A percentile compares a stretch with the other conserved stretches of the same genome.
phyloP scores from a whole-genome alignment of 2,797 vertebrate species.

The Centropyge bicolor region DNA sequence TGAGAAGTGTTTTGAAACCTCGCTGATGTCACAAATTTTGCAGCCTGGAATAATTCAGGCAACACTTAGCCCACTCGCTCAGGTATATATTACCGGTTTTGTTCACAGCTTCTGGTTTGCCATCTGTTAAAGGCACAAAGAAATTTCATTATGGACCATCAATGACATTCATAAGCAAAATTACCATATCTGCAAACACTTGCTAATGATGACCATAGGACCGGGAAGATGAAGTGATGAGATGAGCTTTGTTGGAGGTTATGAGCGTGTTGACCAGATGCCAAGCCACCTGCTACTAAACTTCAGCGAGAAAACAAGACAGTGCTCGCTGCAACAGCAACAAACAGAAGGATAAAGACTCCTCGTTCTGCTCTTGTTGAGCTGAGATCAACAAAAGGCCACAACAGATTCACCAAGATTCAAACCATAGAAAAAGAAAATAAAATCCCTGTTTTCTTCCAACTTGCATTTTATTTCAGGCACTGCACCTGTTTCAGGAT shows the following conservation, averaged over 20 bases:
- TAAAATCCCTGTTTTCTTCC: background rate
- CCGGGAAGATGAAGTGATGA: conserved; percentile 61
- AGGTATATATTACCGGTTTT: background rate
- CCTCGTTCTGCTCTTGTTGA: background rate
- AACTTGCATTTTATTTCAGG: background rate
- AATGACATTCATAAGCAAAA: conserved; percentile 46
- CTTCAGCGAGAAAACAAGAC: conserved; percentile 30
- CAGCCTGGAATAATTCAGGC: background rate
- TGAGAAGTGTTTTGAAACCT: background rate
- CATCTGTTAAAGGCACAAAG: conserved; percentile 28
- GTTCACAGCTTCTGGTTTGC: conserved; percentile 13
- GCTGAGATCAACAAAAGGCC: conserved; percentile 30
- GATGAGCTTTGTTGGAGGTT: conserved; percentile 64
- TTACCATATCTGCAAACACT: conserved; percentile 48
- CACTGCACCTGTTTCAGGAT: conserved; percentile 30
- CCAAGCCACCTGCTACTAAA: conserved; percentile 68
- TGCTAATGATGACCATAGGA: conserved; percentile 60
- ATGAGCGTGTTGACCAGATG: conserved; percentile 69
- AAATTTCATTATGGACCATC: conserved; percentile 40
- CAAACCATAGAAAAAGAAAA: background rate
- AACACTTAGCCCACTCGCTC: background rate
- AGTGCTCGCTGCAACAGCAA: background rate
- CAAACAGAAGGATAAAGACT: conserved; percentile 30
- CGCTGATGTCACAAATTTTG: background rate
- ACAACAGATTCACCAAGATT: conserved; percentile 15